Conservation (phyloP, 2,888 invertebrate genomes). For the Eupithecia subfuscata region DNA sequence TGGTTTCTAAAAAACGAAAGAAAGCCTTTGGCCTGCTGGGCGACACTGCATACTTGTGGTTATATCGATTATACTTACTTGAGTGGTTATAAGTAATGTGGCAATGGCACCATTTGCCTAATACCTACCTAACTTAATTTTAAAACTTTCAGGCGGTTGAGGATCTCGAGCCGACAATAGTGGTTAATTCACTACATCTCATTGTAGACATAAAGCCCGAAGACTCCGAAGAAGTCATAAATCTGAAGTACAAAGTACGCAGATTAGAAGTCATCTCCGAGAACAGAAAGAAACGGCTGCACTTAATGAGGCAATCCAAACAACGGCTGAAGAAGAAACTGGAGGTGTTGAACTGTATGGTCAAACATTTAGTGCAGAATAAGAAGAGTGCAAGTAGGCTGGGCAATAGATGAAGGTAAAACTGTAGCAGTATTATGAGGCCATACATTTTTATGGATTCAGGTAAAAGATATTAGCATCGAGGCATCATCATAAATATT, state of each 20-base stretch:
- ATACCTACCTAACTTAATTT: not conserved
- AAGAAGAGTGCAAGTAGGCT: slow-evolving; percentile 42
- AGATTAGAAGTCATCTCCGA: slow-evolving; percentile 66
- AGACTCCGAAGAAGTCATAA: slow-evolving; percentile 65
- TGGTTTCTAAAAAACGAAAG: not conserved
- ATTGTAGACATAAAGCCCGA: slow-evolving; percentile 56
- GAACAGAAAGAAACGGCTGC: slow-evolving; percentile 61
- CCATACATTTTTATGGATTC: not conserved
- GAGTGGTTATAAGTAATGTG: too few relatives aligned
- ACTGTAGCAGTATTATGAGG: not conserved
- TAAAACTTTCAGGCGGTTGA: slow-evolving; percentile 63
- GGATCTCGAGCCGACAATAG: slow-evolving; percentile 62
- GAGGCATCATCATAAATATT: not conserved
- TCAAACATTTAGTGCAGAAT: slow-evolving; percentile 65
- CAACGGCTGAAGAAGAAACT: slow-evolving; percentile 60
- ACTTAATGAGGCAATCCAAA: slow-evolving; percentile 65
- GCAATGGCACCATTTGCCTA: not conserved
- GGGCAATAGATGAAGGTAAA: slow-evolving; percentile 20
- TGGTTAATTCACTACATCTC: slow-evolving; percentile 45
- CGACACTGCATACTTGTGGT: too few relatives aligned
- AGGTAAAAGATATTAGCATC: not conserved
- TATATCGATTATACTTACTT: too few relatives aligned
- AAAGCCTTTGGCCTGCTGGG: not conserved
- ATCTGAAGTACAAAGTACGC: slow-evolving; percentile 65
- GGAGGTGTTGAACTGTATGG: slow-evolving; percentile 59